A percentile compares a stretch with the other conserved stretches of the same genome.
These are phyloP conservation scores for Pollenia griseotomentosa DNA, from an alignment of 2,888 invertebrate genomes.

Conservation along the genomic window DNA sequence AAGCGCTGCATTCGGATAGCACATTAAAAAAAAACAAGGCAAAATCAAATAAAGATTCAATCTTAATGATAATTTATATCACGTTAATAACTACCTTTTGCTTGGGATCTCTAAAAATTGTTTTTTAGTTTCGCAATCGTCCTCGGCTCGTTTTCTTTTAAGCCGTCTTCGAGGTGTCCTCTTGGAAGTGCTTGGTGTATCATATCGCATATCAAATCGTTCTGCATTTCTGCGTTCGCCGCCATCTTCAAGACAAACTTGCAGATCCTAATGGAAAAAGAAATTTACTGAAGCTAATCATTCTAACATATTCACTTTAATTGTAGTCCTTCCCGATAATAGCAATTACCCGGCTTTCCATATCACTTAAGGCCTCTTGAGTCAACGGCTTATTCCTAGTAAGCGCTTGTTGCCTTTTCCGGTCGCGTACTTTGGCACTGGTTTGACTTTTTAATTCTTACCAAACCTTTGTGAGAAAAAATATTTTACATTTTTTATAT, in stretches of 20 bases:
- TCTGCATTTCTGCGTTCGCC: background rate
- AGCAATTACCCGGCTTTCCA: background rate
- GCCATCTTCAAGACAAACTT: constrained; percentile 25
- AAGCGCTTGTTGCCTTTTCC: constrained; percentile 22
- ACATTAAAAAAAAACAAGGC: background rate
- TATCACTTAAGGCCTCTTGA: constrained; percentile 6
- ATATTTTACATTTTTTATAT: constrained; percentile 3
- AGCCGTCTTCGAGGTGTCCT: background rate
- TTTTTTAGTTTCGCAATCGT: background rate
- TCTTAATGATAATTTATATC: background rate
- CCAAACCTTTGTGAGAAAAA: background rate
- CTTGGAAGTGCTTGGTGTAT: constrained; percentile 4
- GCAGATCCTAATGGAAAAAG: constrained; percentile 19
- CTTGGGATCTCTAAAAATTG: background rate
- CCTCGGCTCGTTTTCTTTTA: background rate
- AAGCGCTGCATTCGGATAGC: too few relatives aligned
- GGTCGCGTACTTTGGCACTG: constrained; percentile 19
- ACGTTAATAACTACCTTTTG: background rate
- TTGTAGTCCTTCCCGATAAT: constrained; percentile 10
- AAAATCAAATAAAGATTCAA: background rate
- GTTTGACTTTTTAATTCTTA: constrained; percentile 27
- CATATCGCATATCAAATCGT: background rate
- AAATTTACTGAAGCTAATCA: too few relatives aligned
- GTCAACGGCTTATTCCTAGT: background rate
- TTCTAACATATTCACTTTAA: background rate